These are phyloP conservation scores for Notiomystis cincta DNA, from an alignment of 2,113 vertebrate species.

Conservation along the genomic window DNA sequence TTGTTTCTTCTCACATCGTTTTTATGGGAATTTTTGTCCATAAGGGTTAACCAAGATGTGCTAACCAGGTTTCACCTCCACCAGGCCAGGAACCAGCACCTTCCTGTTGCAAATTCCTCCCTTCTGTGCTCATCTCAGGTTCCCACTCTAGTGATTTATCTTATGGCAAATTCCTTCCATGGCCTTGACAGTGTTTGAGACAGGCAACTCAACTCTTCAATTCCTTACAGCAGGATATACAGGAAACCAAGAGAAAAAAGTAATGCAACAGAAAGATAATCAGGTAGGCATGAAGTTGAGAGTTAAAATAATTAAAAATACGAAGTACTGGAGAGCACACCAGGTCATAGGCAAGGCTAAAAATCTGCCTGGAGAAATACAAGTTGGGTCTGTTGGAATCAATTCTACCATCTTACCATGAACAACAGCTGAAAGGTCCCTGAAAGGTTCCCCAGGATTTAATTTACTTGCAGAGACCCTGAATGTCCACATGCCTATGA, in stretches of 20 bases:
- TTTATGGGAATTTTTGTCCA: not conserved
- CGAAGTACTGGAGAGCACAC: not conserved
- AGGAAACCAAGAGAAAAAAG: not conserved
- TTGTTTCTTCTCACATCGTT: not conserved
- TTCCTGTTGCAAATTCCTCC: not conserved
- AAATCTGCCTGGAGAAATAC: not conserved
- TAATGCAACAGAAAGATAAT: not conserved
- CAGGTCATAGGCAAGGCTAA: not conserved
- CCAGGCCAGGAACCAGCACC: not conserved
- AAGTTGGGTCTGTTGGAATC: fast-evolving
- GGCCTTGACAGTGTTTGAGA: too few species aligned
- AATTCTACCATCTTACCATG: not conserved
- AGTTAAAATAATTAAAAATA: not conserved
- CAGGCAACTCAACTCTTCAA: fast-evolving
- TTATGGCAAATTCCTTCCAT: not conserved
- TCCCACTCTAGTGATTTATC: not conserved
- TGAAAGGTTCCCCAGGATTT: not conserved
- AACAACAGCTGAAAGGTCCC: not conserved
- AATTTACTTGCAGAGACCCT: not conserved
- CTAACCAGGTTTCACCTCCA: fast-evolving
- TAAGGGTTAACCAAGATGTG: not conserved
- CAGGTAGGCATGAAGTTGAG: not conserved
- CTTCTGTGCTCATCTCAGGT: not conserved
- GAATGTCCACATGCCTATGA: not conserved
- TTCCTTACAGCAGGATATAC: not conserved